These are phyloP conservation scores for Thunnus maccoyii DNA, from an alignment of 2,113 vertebrate species.

Conservation along the genomic window DNA sequence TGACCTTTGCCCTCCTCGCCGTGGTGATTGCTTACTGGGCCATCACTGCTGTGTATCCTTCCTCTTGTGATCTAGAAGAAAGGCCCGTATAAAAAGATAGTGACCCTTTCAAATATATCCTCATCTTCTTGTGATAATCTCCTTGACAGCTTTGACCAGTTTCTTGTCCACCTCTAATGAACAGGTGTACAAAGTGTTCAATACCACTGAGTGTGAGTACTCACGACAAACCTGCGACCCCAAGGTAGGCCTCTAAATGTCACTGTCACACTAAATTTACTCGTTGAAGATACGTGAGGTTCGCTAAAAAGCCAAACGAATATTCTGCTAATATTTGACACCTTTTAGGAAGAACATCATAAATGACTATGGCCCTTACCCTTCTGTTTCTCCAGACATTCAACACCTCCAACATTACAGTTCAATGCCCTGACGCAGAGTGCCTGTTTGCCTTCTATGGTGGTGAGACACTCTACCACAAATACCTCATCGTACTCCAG, in stretches of 20 bases:
- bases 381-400: slow-evolving; percentile 84
- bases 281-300: background rate
- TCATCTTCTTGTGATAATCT: background rate
- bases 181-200: slow-evolving; percentile 93
- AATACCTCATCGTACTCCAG: slow-evolving; percentile 91
- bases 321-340: background rate
- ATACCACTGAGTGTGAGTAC: slow-evolving; percentile 78
- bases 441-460: slow-evolving; percentile 96
- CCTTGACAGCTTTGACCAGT: slow-evolving; percentile 84
- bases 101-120: background rate
- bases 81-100: too few species aligned
- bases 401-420: slow-evolving; percentile 81
- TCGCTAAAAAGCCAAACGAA: too few species aligned
- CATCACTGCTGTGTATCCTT: slow-evolving; percentile 96
- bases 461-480: slow-evolving; percentile 92
- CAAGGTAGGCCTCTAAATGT: slow-evolving; percentile 80
- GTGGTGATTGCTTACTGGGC: slow-evolving; percentile 96
- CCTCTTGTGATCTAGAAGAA: background rate
- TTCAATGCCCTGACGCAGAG: slow-evolving; percentile 85
- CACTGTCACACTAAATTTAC: background rate
- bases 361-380: background rate
- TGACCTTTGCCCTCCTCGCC: slow-evolving; percentile 92
- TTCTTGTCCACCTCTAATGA: slow-evolving; percentile 95
- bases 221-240: slow-evolving; percentile 87
- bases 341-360: background rate